Conservation (phyloP, 2,888 invertebrate species). For the Lomographa bimaculata region DNA sequence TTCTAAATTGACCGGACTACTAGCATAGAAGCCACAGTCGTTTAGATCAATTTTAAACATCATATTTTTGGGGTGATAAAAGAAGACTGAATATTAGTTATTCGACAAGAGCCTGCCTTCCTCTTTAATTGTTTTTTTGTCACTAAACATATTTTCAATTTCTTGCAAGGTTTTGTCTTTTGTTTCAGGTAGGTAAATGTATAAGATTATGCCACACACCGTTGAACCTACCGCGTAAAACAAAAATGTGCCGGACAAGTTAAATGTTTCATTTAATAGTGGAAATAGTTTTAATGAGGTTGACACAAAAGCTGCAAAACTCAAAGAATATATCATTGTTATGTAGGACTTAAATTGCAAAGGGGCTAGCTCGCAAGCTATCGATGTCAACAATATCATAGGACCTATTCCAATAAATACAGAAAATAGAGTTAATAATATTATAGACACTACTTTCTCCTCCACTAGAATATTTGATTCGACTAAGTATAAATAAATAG, state of each 20-base stretch:
- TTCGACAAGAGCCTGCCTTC: too few species aligned
- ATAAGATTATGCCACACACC: slow-evolving; percentile 1
- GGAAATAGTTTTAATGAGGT: slow-evolving; percentile 3
- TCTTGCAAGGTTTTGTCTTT: slow-evolving; percentile 28
- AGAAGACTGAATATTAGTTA: too few species aligned
- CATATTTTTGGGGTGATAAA: too few species aligned
- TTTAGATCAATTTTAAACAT: too few species aligned
- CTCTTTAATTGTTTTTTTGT: too few species aligned
- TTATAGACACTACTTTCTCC: slow-evolving; percentile 7
- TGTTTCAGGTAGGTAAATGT: slow-evolving; percentile 14
- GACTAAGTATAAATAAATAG: slow-evolving; percentile 13
- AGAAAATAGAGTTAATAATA: slow-evolving; percentile 11
- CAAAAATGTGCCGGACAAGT: slow-evolving; percentile 6
- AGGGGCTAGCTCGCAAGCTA: slow-evolving; percentile 13
- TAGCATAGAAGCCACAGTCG: too few species aligned
- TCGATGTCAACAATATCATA: slow-evolving; percentile 10
- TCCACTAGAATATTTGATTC: slow-evolving; percentile 8
- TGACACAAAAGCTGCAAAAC: neutral
- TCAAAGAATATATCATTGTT: slow-evolving; percentile 3
- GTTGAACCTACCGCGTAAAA: neutral
- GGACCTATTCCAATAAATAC: slow-evolving; percentile 18
- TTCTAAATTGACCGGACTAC: too few species aligned
- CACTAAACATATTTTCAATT: slow-evolving; percentile 21
- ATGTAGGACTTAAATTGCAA: slow-evolving; percentile 12
- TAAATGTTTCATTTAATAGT: neutral